Conservation (phyloP, 2,888 invertebrate species). For the Lasioglossum oenotherae region DNA sequence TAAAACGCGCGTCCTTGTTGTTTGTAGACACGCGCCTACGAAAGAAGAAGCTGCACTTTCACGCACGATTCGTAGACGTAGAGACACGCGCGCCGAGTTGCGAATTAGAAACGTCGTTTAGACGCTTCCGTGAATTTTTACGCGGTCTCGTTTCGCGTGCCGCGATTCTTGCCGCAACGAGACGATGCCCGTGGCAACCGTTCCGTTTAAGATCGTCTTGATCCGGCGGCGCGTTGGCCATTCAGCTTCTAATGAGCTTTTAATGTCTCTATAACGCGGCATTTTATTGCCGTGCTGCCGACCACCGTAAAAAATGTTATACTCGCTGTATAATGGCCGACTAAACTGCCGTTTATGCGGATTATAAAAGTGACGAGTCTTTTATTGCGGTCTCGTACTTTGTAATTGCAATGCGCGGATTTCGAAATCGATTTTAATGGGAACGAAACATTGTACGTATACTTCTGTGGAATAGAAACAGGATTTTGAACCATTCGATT, state of each 20-base stretch:
- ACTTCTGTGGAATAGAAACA: neutral
- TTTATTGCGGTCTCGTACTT: neutral
- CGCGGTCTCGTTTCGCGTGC: constrained; percentile 15
- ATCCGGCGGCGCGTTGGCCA: neutral
- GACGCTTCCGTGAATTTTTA: constrained; percentile 2
- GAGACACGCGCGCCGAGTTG: constrained; percentile 3
- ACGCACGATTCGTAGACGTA: constrained; percentile 5
- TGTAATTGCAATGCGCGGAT: neutral
- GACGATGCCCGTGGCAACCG: constrained; percentile 8
- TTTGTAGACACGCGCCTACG: constrained; percentile 2
- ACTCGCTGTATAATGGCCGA: neutral
- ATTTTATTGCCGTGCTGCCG: neutral
- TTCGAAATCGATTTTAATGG: neutral
- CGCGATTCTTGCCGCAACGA: neutral
- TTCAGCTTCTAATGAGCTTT: neutral
- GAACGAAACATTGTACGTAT: neutral
- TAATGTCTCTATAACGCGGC: neutral
- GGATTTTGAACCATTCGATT: neutral
- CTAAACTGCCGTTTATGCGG: neutral
- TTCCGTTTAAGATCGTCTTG: neutral
- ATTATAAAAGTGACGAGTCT: neutral
- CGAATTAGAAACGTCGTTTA: constrained; percentile 21
- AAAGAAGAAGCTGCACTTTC: constrained; percentile 30
- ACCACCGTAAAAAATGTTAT: neutral
- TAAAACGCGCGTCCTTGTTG: neutral